Evolutionary conservation across 2,888 invertebrate species (phyloP).

Genomic region (Leucophenga montana): DNA sequence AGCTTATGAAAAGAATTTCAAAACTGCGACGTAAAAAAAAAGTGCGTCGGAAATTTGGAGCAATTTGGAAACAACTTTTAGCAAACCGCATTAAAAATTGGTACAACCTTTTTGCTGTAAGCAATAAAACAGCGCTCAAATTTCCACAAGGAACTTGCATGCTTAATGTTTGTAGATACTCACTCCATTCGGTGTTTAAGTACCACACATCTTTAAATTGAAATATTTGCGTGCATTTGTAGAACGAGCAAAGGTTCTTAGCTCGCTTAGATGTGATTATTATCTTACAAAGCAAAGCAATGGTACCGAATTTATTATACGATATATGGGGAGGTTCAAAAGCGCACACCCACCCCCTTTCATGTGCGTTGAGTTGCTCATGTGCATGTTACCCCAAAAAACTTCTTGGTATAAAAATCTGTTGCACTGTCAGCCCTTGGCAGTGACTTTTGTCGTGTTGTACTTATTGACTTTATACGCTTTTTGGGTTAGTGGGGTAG

Average conservation of each 20-base stretch:
- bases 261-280: too few species aligned
- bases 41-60: neutral
- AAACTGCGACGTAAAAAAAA: neutral
- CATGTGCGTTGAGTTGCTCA: too few species aligned
- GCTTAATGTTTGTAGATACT: neutral
- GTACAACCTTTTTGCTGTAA: constrained; percentile 63
- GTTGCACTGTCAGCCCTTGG: neutral
- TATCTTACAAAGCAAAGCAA: neutral
- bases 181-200: neutral
- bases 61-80: too few species aligned
- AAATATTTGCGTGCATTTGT: constrained; percentile 41
- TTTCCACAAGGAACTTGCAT: neutral
- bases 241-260: neutral
- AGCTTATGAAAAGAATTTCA: constrained; percentile 21
- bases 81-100: constrained; percentile 32
- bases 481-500: constrained; percentile 26
- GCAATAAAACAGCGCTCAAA: constrained; percentile 25
- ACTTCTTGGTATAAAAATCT: too few species aligned
- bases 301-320: too few species aligned
- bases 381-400: too few species aligned
- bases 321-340: too few species aligned
- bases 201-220: constrained; percentile 29
- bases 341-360: too few species aligned
- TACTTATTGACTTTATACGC: constrained; percentile 15
- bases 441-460: constrained; percentile 10